Evolutionary conservation across 35 echinoderm and acorn worm species (phyloP).

Genomic region (Apostichopus japonicus): DNA sequence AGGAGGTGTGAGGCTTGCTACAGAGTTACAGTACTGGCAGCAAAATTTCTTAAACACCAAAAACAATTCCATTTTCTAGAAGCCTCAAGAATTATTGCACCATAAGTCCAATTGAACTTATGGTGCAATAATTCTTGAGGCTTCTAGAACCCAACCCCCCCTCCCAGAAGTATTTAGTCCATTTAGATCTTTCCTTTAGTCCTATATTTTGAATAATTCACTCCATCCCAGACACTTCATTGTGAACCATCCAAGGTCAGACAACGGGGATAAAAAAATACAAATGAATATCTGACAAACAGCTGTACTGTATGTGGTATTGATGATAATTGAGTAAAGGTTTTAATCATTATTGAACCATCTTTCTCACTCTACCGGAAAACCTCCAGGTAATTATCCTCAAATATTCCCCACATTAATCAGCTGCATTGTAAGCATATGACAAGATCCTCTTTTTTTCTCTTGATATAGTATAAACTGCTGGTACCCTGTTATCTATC

Average conservation of each 20-base stretch:
- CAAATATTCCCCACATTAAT: too few relatives aligned
- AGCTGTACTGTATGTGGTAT: too few relatives aligned
- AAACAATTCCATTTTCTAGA: background rate
- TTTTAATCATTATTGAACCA: too few relatives aligned
- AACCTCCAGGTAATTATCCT: too few relatives aligned
- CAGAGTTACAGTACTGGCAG: background rate
- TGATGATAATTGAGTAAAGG: too few relatives aligned
- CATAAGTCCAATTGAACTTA: background rate
- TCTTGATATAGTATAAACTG: background rate
- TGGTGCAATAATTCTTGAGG: too few relatives aligned
- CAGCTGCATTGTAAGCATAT: too few relatives aligned
- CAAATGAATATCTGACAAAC: too few relatives aligned
- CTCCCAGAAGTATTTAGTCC: background rate
- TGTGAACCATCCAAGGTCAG: background rate
- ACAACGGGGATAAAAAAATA: too few relatives aligned
- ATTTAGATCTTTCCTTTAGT: background rate
- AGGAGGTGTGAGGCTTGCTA: background rate
- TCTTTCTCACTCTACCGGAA: too few relatives aligned
- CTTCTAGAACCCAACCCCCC: too few relatives aligned
- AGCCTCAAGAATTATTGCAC: background rate
- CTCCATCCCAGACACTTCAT: background rate
- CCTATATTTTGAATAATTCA: background rate
- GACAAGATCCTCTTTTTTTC: too few relatives aligned
- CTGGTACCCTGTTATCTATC: background rate
- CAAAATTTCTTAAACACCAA: background rate